Base-by-base conservation (phyloP, 2,113 vertebrate genomes). In the Rutilus rutilus region DNA sequence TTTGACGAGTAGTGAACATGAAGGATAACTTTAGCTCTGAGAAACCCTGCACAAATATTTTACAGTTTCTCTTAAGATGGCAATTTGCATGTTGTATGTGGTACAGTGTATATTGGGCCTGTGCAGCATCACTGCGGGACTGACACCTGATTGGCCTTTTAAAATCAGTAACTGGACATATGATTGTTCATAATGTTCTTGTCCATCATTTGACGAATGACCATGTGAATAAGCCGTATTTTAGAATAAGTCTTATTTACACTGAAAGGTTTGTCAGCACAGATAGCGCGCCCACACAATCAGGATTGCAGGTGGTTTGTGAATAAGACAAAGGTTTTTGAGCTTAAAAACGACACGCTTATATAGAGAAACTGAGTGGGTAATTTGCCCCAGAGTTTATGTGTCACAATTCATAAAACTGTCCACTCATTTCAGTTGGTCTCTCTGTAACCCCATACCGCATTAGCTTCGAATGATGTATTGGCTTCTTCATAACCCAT, bases 371-470 rank as follows among this genome's bases (percentile, higher is more conserved):
- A 75, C 71, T 17, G 42, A 75, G 73, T 75, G n/a, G 73, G 45
- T 83, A 54, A 71, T 83, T 73, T 50, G 45, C 17, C 69, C 67
- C 27, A 77, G 50, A 54, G 75, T 77, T 33, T 54, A 77, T 77
- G 27, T 77, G 75, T 77, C 75, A 77, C 75, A 57, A 33, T 77
- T 54, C 17, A 77, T 77, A 54, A 77, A 77, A 54, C 1, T 17
- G 71, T n/a, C 50, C 27, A 77, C 17, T 77, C 47, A 21, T 77
- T 77, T 62, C 77, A 79, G 39, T 62, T 42, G 45, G 77, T 79
- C 77, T 62, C 77, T 59, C 30, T 39, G 77, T 15, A 79, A 79
- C 25, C 42, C 52, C 57, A 39, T 21, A 60, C 77, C 33, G 23
- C 54, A 79, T 79, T 79, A 79, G 77, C 6, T 62, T 14, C 0